phyloP scores from a whole-genome alignment of 2,797 vertebrate genomes.

The Hydrolagus colliei region DNA sequence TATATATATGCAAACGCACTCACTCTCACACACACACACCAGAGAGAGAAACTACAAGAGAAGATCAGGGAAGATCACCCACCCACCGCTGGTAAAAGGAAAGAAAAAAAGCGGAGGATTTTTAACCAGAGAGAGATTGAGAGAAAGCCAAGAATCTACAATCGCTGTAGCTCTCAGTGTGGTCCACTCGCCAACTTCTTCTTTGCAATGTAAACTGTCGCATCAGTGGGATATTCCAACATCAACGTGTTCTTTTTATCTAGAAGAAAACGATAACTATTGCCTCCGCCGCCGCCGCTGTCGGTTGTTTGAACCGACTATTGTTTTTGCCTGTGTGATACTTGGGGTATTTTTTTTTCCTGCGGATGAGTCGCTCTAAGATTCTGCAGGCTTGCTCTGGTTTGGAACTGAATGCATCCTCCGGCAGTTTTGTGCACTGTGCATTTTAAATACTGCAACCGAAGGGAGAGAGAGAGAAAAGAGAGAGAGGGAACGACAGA shows the following conservation, averaged over 20 bases:
- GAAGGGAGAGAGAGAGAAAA: background rate
- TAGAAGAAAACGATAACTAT: background rate
- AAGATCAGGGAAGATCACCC: no score
- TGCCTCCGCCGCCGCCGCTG: background rate
- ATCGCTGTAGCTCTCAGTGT: background rate
- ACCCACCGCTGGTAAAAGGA: no score
- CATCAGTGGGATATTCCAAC: conserved; percentile 6
- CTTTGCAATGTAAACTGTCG: conserved; percentile 21
- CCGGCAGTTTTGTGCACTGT: conserved; percentile 17
- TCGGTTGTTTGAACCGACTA: background rate
- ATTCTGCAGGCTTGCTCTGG: background rate
- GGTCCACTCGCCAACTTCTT: background rate
- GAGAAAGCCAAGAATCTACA: background rate
- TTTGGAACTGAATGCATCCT: background rate
- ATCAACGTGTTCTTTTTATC: no score
- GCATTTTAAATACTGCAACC: conserved; percentile 15
- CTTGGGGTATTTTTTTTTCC: background rate
- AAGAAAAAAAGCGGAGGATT: background rate
- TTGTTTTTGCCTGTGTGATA: background rate
- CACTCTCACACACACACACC: no score
- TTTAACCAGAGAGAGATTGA: background rate
- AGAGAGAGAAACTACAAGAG: no score
- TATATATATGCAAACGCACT: no score
- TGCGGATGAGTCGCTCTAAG: background rate
- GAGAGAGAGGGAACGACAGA: no score